Evolutionary conservation across 2,113 vertebrate species (phyloP).

Genomic region (Pedionomus torquatus): DNA sequence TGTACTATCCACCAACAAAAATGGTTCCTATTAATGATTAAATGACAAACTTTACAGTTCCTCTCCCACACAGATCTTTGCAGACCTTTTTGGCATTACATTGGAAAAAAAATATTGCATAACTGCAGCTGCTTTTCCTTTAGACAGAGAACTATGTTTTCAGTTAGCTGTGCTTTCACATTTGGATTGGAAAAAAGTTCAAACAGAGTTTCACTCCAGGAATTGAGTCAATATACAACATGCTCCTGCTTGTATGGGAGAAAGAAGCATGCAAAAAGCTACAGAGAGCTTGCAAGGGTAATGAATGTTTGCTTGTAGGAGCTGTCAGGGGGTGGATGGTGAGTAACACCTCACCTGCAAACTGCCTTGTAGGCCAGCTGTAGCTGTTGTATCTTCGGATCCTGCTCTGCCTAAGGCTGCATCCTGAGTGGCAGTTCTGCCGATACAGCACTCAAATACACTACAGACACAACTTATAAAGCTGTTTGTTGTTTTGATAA

Average conservation of each 20-base stretch:
- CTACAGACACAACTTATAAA: neutral
- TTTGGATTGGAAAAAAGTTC: constrained; percentile 37
- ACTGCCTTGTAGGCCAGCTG: neutral
- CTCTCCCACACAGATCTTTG: neutral
- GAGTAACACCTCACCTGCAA: neutral
- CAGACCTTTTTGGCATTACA: neutral
- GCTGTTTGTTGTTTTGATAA: neutral
- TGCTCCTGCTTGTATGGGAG: neutral
- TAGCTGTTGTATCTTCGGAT: neutral
- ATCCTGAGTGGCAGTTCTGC: accelerated
- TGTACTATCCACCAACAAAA: neutral
- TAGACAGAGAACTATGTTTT: constrained; percentile 9
- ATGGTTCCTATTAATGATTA: neutral
- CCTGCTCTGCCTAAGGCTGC: neutral
- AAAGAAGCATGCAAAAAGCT: neutral
- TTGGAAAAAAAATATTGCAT: neutral
- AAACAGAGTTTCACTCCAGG: constrained; percentile 22
- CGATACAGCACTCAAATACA: accelerated
- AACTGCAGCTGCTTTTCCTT: constrained; percentile 46
- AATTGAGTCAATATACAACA: constrained; percentile 7
- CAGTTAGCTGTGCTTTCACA: constrained; percentile 17
- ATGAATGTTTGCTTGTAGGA: neutral
- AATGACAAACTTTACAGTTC: neutral
- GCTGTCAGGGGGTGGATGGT: neutral
- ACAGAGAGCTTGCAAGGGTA: neutral